These are phyloP conservation scores for Heliconius erato DNA, from an alignment of 2,888 invertebrate genomes.

Conservation along the genomic window DNA sequence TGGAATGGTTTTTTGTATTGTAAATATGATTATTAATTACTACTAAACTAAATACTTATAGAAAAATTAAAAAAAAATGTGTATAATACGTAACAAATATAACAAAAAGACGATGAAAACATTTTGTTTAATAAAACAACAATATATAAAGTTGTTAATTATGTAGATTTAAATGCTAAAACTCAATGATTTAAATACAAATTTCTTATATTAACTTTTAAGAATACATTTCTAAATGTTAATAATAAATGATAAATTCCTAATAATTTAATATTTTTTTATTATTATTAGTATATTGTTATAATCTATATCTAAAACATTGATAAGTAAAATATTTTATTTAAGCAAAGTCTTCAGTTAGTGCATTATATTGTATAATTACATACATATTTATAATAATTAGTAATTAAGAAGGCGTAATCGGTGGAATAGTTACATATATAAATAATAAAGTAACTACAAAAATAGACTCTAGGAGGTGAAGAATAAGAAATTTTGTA, in stretches of 20 bases:
- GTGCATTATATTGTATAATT: not conserved
- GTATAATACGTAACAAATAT: conserved; percentile 1
- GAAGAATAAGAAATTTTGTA: conserved; percentile 6
- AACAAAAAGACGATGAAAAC: not conserved
- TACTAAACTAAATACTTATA: not conserved
- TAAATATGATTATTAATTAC: conserved; percentile 12
- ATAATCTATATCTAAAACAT: not conserved
- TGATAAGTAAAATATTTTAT: not conserved
- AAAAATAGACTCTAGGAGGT: conserved; percentile 1
- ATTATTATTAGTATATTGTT: not conserved
- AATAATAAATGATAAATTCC: not conserved
- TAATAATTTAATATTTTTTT: not conserved
- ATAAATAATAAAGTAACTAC: not conserved
- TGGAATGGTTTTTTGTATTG: conserved; percentile 12
- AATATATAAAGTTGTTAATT: not conserved
- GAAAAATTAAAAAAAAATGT: not conserved
- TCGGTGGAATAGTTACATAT: conserved; percentile 1
- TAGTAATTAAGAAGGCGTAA: not conserved
- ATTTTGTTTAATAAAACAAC: not conserved
- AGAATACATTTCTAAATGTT: not conserved
- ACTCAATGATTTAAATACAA: not conserved
- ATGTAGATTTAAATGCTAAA: conserved; percentile 6
- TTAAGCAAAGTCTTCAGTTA: not conserved
- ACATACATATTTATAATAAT: not conserved
- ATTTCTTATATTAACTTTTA: not conserved